Conservation (phyloP, 2,113 vertebrate genomes). For the Anolis sagrei region DNA sequence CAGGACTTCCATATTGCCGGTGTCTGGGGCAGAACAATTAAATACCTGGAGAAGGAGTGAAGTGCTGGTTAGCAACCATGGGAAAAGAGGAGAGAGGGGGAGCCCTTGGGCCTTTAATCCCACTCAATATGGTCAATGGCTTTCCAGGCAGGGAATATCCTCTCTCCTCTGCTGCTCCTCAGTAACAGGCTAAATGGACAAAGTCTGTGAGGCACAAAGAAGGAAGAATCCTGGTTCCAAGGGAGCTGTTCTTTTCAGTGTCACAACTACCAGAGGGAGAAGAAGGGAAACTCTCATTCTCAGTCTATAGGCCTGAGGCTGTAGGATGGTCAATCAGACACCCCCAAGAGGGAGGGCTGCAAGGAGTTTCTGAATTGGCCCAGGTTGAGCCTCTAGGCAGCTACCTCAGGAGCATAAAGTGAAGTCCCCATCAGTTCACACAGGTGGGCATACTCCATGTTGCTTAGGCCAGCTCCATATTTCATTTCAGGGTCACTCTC, state of each 20-base stretch:
- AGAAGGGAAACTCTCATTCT: neutral
- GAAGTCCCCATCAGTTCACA: conserved; percentile 76
- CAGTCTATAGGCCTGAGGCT: neutral
- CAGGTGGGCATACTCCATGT: conserved; percentile 69
- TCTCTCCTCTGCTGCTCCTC: too few relatives aligned
- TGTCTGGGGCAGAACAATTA: conserved; percentile 77
- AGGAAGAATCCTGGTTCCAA: neutral
- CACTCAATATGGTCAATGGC: neutral
- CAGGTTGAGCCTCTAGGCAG: neutral
- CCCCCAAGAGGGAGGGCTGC: neutral
- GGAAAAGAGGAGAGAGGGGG: too few relatives aligned
- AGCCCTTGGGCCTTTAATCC: neutral
- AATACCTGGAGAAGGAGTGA: conserved; percentile 64
- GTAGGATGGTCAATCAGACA: neutral
- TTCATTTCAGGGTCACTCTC: conserved; percentile 70
- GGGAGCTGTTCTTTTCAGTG: neutral
- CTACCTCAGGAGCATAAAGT: conserved; percentile 71
- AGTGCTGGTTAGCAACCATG: too few relatives aligned
- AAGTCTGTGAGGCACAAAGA: neutral
- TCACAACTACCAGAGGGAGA: neutral
- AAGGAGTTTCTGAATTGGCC: too few relatives aligned
- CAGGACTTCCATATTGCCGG: conserved; percentile 75
- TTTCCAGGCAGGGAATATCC: neutral
- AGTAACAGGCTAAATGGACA: neutral
- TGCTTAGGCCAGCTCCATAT: conserved; percentile 73